These are phyloP conservation scores for Linyphia triangularis DNA, from an alignment of 2,888 invertebrate species.

Conservation along the genomic window DNA sequence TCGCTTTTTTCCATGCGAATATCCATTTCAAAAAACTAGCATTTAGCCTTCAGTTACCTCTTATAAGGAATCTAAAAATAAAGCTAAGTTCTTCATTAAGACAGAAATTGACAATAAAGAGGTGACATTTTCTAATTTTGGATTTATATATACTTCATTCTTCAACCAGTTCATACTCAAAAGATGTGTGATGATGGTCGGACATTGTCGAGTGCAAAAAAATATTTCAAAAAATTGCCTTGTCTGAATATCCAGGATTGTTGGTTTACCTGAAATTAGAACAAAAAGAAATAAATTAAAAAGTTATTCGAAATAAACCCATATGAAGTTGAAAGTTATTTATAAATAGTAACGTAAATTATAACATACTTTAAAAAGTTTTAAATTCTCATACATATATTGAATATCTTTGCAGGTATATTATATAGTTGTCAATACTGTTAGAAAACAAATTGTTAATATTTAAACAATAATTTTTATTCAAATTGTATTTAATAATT, in stretches of 20 bases:
- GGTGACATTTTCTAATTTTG: neutral
- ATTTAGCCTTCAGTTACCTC: neutral
- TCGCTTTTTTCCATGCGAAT: neutral
- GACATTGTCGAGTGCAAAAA: conserved; percentile 23
- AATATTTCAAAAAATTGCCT: conserved; percentile 9
- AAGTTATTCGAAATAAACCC: too few species aligned
- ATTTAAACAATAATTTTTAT: too few species aligned
- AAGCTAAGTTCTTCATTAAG: neutral
- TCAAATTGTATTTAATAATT: too few species aligned
- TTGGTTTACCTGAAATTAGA: conserved; percentile 29
- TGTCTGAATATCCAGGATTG: conserved; percentile 15
- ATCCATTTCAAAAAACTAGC: neutral
- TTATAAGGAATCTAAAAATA: neutral
- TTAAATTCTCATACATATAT: too few species aligned
- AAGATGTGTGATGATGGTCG: conserved; percentile 34
- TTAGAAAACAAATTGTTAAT: too few species aligned
- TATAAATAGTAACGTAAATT: too few species aligned
- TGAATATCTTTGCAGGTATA: too few species aligned
- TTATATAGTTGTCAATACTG: too few species aligned
- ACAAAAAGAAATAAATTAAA: too few species aligned
- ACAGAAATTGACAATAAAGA: neutral
- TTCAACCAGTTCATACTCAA: neutral
- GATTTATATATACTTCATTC: neutral
- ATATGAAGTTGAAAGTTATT: too few species aligned
- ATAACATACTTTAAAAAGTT: too few species aligned